Evolutionary conservation across 1,140 invertebrate genomes (phyloP).

Genomic region (Drosophila oshimai): DNA sequence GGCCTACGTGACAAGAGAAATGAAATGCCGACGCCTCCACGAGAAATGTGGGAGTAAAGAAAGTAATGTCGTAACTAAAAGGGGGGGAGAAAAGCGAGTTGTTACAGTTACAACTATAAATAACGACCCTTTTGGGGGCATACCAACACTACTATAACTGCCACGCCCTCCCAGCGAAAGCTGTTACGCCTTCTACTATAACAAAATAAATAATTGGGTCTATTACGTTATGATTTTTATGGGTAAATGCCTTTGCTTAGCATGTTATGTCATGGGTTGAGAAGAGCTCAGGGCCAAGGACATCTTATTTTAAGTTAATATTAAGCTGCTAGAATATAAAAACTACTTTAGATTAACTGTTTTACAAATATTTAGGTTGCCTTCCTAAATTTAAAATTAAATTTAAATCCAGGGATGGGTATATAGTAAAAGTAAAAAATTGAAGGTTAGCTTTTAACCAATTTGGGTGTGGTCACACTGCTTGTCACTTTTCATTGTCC

Average conservation of each 20-base stretch:
- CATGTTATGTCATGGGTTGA: not conserved
- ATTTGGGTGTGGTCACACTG: constrained; percentile 11
- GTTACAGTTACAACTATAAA: constrained; percentile 4
- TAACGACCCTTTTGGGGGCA: not conserved
- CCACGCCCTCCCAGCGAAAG: constrained; percentile 3
- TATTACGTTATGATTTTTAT: constrained; percentile 8
- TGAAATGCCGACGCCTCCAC: constrained; percentile 12
- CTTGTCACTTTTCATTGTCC: constrained; percentile 7
- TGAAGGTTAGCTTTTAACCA: not conserved
- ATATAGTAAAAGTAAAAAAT: not conserved
- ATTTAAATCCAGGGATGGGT: not conserved
- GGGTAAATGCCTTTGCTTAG: not conserved
- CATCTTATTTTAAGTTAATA: too few species aligned
- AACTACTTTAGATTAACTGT: too few species aligned
- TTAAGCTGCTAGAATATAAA: too few species aligned
- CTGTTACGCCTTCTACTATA: not conserved
- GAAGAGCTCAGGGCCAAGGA: too few species aligned
- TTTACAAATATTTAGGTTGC: too few species aligned
- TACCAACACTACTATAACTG: not conserved
- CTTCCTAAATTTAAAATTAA: not conserved
- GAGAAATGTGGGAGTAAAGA: constrained; percentile 13
- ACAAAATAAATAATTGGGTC: constrained; percentile 10
- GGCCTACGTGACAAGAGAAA: constrained; percentile 69
- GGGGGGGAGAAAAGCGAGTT: not conserved
- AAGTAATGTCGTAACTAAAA: constrained; percentile 31